A percentile compares a stretch with the other conserved stretches of the same genome.
These are phyloP conservation scores for Phragmatobia fuliginosa DNA, from an alignment of 2,888 invertebrate species.

Conservation along the genomic window DNA sequence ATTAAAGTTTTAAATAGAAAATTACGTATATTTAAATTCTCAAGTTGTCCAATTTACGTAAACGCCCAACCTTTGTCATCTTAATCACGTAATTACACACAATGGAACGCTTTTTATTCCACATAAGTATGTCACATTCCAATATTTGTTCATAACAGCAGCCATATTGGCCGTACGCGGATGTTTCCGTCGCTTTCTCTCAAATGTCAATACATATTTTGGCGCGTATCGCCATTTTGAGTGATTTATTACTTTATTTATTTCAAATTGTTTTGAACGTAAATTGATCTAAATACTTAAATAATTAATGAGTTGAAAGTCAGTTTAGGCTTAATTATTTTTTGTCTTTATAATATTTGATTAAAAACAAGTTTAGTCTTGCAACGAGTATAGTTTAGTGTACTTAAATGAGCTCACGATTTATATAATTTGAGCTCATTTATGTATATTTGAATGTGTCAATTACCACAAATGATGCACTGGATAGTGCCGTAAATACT, in stretches of 20 bases:
- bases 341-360: neutral
- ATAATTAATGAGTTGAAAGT: neutral
- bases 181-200: conserved; percentile 21
- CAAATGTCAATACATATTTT: conserved; percentile 51
- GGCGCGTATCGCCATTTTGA: conserved; percentile 40
- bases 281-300: neutral
- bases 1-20: conserved; percentile 1
- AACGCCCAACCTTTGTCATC: conserved; percentile 27
- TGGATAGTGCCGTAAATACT: too few species aligned
- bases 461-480: neutral
- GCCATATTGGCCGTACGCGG: conserved; percentile 36
- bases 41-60: conserved; percentile 15
- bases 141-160: conserved; percentile 38
- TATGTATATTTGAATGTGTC: neutral
- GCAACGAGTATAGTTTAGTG: neutral
- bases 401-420: neutral
- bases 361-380: neutral
- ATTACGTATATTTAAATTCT: neutral
- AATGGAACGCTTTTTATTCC: conserved; percentile 28
- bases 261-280: neutral
- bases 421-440: neutral
- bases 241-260: conserved; percentile 13
- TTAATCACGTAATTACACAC: conserved; percentile 35
- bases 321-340: neutral
- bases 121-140: conserved; percentile 45